Percentiles rank a stretch among this genome's conserved stretches.
phyloP scores from a whole-genome alignment of 2,888 invertebrate species.

The Stenotaenia linearis region DNA sequence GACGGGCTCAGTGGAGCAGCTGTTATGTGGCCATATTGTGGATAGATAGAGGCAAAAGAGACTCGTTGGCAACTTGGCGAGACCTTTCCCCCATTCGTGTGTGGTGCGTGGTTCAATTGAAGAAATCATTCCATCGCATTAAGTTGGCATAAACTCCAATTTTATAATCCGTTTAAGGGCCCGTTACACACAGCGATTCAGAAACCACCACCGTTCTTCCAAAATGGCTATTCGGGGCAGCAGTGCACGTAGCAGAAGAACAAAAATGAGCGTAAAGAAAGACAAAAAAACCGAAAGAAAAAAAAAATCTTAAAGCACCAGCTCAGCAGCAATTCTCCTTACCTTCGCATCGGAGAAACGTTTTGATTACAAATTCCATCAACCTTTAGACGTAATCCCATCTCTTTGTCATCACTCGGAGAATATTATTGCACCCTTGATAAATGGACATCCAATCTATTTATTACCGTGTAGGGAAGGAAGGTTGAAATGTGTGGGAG shows the following conservation, averaged over 20 bases:
- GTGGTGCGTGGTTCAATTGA: constrained; percentile 26
- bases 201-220: constrained; percentile 23
- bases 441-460: constrained; percentile 26
- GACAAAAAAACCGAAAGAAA: neutral
- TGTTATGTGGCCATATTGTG: constrained; percentile 27
- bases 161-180: constrained; percentile 30
- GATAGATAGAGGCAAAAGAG: constrained; percentile 22
- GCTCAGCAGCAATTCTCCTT: constrained; percentile 19
- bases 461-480: constrained; percentile 20
- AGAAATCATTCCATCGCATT: constrained; percentile 32
- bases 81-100: constrained; percentile 1
- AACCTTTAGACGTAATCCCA: constrained; percentile 14
- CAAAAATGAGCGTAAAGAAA: neutral
- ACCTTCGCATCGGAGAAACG: constrained; percentile 1
- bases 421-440: constrained; percentile 26
- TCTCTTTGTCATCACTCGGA: constrained; percentile 14
- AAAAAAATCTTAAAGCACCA: neutral
- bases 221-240: constrained; percentile 12
- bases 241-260: neutral
- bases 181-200: constrained; percentile 11
- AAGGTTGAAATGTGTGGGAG: constrained; percentile 24
- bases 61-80: constrained; percentile 28
- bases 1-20: constrained; percentile 27
- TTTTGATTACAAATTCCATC: constrained; percentile 23
- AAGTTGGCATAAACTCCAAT: constrained; percentile 32